Conservation (phyloP, 2,888 invertebrate genomes). For the Aleiodes alternator region DNA sequence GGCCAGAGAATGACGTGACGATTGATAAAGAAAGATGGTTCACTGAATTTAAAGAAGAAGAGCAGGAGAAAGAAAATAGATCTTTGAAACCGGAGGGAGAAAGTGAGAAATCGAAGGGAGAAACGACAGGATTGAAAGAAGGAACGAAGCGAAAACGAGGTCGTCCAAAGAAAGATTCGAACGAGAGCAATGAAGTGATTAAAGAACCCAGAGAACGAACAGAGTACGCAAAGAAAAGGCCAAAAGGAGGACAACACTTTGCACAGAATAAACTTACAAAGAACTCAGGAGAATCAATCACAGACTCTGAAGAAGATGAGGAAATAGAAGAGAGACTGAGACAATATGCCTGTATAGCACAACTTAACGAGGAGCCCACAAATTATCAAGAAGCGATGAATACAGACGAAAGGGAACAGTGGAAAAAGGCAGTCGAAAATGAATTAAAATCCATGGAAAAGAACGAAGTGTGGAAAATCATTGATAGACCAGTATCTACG, state of each 20-base stretch:
- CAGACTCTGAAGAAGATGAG: background rate
- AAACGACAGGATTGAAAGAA: background rate
- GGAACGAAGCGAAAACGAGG: background rate
- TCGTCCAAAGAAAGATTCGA: background rate
- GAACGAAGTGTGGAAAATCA: background rate
- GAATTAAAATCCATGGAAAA: conserved; percentile 4
- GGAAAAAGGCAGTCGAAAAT: background rate
- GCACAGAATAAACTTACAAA: no score
- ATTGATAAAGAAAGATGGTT: background rate
- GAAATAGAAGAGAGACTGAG: conserved; percentile 13
- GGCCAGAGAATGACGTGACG: background rate
- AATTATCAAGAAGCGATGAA: conserved; percentile 46
- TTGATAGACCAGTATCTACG: background rate
- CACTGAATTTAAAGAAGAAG: conserved; percentile 15
- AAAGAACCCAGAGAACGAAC: conserved; percentile 1
- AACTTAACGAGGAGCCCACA: conserved; percentile 43
- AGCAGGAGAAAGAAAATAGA: background rate
- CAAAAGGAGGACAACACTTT: no score
- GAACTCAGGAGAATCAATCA: background rate
- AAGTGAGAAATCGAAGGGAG: background rate
- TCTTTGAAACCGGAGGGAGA: conserved; percentile 1
- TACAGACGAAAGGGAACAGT: conserved; percentile 13
- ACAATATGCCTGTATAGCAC: conserved; percentile 30
- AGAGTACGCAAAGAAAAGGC: no score
- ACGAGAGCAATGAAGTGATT: conserved; percentile 27